A percentile compares a stretch with the other conserved stretches of the same genome.
Conservation (phyloP, 2,113 vertebrate species). For the Phainopepla nitens region DNA sequence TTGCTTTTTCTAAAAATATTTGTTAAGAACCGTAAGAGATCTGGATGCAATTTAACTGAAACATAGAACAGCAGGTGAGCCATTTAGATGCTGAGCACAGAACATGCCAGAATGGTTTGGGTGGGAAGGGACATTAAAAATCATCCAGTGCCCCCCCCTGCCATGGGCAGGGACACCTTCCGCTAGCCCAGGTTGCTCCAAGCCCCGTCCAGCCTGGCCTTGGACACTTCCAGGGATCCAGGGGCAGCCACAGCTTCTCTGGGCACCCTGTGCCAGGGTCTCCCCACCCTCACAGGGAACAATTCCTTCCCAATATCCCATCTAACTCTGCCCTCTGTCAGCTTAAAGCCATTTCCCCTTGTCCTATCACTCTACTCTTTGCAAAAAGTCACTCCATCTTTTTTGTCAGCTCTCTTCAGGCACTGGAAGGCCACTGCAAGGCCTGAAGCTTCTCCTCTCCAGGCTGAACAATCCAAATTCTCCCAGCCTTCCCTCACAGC, state of each 20-base stretch:
- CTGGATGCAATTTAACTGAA: neutral
- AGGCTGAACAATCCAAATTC: neutral
- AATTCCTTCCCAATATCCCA: neutral
- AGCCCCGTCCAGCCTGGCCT: fast-evolving
- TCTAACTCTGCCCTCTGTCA: neutral
- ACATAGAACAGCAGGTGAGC: neutral
- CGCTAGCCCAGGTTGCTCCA: fast-evolving
- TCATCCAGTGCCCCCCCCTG: neutral
- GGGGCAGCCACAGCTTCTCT: neutral
- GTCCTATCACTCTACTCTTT: neutral
- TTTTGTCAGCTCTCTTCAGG: neutral
- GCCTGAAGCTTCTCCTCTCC: neutral
- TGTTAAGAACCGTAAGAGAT: neutral
- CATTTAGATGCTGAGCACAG: neutral
- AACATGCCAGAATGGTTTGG: neutral
- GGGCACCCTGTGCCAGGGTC: neutral
- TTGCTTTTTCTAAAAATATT: neutral
- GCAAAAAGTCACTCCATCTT: neutral
- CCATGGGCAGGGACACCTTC: neutral
- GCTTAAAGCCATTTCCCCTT: neutral
- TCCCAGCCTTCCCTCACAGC: neutral
- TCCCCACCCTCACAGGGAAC: fast-evolving
- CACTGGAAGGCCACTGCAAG: neutral
- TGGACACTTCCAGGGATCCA: neutral
- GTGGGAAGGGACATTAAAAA: neutral